Evolutionary conservation across 2,888 invertebrate genomes (phyloP).

Genomic region (Leucania comma): DNA sequence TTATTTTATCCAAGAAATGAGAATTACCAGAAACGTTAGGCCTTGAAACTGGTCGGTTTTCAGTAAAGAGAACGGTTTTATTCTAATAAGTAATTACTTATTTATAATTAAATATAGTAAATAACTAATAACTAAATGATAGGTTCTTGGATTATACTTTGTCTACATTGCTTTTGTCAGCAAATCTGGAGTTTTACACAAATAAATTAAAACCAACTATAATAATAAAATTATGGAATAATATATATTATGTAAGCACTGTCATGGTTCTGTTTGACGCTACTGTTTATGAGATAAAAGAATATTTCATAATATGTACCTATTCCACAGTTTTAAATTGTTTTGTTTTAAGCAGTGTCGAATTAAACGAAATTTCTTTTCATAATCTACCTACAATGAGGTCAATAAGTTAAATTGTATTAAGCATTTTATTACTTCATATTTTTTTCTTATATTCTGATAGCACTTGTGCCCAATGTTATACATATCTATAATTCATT

Average conservation of each 20-base stretch:
- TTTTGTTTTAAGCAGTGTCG: neutral
- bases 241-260: neutral
- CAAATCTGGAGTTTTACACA: neutral
- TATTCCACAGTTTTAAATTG: too few relatives aligned
- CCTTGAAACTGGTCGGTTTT: neutral
- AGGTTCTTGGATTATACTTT: neutral
- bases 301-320: neutral
- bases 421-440: neutral
- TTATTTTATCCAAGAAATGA: neutral
- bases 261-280: neutral
- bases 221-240: neutral
- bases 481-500: constrained; percentile 2
- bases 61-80: neutral
- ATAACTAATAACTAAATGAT: too few relatives aligned
- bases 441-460: neutral
- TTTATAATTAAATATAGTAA: neutral
- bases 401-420: too few relatives aligned
- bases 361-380: too few relatives aligned
- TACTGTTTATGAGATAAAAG: neutral
- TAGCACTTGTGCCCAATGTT: constrained; percentile 13
- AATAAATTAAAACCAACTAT: neutral
- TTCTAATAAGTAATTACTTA: neutral
- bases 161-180: neutral
- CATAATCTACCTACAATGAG: too few relatives aligned
- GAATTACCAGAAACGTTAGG: neutral